These are phyloP conservation scores for Itoplectis maculator DNA, from an alignment of 2,888 invertebrate species.

Conservation along the genomic window DNA sequence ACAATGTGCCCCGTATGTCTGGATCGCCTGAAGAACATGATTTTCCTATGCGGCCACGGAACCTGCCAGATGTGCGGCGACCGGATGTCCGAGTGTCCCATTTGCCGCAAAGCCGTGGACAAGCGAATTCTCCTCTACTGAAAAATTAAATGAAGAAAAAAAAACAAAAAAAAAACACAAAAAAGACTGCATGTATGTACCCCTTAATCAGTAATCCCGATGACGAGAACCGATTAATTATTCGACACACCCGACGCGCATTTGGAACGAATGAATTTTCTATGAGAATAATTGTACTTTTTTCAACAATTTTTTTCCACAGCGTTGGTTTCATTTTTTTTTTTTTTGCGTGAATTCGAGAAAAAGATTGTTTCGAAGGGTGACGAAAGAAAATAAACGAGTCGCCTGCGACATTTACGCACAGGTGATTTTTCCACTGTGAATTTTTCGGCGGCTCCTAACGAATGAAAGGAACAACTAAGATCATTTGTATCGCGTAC, in stretches of 20 bases:
- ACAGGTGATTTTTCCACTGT: conserved; percentile 22
- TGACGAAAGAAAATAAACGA: not conserved
- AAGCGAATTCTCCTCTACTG: conserved; percentile 97
- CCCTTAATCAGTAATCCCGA: conserved; percentile 48
- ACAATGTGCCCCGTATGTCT: conserved; percentile 99
- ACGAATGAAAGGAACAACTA: conserved; percentile 23
- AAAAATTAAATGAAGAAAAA: no score
- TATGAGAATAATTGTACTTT: not conserved
- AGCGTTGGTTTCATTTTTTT: not conserved
- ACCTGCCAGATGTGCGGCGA: conserved; percentile 99
- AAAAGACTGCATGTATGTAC: conserved; percentile 64
- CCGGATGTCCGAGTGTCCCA: conserved; percentile 98
- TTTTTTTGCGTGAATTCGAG: conserved; percentile 12
- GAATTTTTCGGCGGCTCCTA: conserved; percentile 24
- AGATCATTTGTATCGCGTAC: conserved; percentile 40
- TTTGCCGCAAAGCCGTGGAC: conserved; percentile 98
- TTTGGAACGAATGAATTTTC: conserved; percentile 34
- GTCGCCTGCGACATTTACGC: conserved; percentile 37
- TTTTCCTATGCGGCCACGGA: conserved; percentile 98
- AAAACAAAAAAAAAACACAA: conserved; percentile 45
- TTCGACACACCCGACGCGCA: conserved; percentile 12
- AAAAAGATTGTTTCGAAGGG: not conserved
- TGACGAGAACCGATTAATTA: conserved; percentile 38
- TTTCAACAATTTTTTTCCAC: conserved; percentile 16
- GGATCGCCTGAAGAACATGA: conserved; percentile 99